phyloP scores from a whole-genome alignment of 2,888 invertebrate genomes.

The Lycophotia porphyrea region DNA sequence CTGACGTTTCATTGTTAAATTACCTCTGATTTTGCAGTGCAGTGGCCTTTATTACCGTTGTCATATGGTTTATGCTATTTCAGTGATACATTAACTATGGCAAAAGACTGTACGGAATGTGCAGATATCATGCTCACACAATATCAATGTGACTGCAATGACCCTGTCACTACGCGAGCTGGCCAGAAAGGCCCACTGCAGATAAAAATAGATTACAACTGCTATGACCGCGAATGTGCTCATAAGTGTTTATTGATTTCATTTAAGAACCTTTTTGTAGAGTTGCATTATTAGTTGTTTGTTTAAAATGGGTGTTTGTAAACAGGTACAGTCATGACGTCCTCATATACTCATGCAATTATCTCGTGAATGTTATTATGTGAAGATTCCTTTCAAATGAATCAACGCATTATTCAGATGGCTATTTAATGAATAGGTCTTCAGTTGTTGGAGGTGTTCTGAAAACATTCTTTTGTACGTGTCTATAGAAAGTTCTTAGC shows the following conservation, averaged over 20 bases:
- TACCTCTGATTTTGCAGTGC: background rate
- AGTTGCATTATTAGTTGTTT: background rate
- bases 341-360: background rate
- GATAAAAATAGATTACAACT: constrained; percentile 72
- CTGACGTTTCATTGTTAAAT: background rate
- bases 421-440: constrained; percentile 6
- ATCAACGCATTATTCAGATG: background rate
- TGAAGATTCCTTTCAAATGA: constrained; percentile 11
- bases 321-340: background rate
- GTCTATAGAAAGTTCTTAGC: background rate
- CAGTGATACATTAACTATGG: background rate
- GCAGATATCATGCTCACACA: constrained; percentile 46
- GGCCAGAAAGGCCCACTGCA: constrained; percentile 64
- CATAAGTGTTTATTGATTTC: constrained; percentile 31
- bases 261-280: background rate
- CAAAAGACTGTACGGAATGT: constrained; percentile 17
- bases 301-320: background rate
- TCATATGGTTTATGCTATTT: background rate
- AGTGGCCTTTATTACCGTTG: background rate
- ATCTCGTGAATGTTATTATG: background rate
- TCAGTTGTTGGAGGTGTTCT: constrained; percentile 5
- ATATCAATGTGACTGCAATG: constrained; percentile 43
- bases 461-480: background rate
- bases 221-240: constrained; percentile 52
- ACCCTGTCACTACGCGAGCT: constrained; percentile 70